Evolutionary conservation across 2,113 vertebrate species (phyloP), one percentile per base, ranked within the genome.

Genomic region (Erpornis zantholeuca): DNA sequence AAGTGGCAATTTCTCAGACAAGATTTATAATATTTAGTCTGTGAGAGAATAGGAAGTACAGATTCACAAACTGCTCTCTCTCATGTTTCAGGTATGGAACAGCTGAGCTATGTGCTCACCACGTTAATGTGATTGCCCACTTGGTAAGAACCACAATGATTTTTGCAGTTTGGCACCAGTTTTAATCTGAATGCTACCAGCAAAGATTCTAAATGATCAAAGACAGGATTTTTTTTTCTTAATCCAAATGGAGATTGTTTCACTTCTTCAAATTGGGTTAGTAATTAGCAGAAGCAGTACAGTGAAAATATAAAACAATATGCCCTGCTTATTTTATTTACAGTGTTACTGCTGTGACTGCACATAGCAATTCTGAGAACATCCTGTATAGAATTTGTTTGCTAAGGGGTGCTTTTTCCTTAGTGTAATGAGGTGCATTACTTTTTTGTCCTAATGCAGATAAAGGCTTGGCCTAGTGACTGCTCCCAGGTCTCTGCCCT

Each of bases 51-150:
- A 70, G 38, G 33, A 70, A 70, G 15, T 63, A 69, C 35, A 52
- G 75, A 60, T 40, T 92, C 8, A 40, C 9, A 52, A 76, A 59
- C 24, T 71, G 63, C 35, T 66, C 24, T 84, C 33, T 96, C 70
- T 92, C 25, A 31, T 13, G 20, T 94, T 65, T 9, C 96, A 99
- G 99, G 47, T 99, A 99, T 36, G 99, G 98, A 77, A 98, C 98
- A 70, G 99, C 99, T 65, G 99, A 99, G 73, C 98, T 99, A 63
- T 99, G 99, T 77, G 98, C 99, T 45, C 99, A 99, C 92, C 99
- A 99, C 5, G 97, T 98, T 35, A 61, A 94, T 54, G 91, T 99
- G 21, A 94, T 99, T 29, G 98, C 99, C 96, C 97, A 98, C 54
- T 93, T 99, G 98, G 99, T 99, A 97, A 98, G 99, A 98, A 80